phyloP scores from a whole-genome alignment of 1,140 invertebrate species.

The Sycophila sp. region DNA sequence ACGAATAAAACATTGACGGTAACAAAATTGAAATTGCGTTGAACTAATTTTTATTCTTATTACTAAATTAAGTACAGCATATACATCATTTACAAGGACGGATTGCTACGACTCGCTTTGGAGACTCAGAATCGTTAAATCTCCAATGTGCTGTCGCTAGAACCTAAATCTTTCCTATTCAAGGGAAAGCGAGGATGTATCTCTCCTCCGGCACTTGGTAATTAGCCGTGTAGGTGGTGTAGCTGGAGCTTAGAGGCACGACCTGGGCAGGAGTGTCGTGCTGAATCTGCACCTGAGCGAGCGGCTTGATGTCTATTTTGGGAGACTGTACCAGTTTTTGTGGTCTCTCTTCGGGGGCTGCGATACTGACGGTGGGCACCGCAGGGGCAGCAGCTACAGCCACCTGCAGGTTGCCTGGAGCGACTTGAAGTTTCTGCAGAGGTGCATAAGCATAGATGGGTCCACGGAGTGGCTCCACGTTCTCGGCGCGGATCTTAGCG shows the following conservation, averaged over 20 bases:
- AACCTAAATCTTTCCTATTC: too few relatives aligned
- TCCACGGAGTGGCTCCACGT: conserved; percentile 67
- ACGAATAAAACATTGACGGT: too few relatives aligned
- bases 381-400: not conserved
- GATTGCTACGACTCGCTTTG: too few relatives aligned
- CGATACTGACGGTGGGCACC: not conserved
- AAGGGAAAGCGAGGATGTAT: conserved; percentile 53
- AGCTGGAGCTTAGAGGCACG: conserved; percentile 50
- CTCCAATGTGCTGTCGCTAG: too few relatives aligned
- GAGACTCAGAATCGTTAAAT: too few relatives aligned
- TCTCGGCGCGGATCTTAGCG: conserved; percentile 66
- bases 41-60: not conserved
- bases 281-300: conserved; percentile 55
- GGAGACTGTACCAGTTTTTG: conserved; percentile 29
- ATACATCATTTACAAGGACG: conserved; percentile 23
- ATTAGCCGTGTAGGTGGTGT: conserved; percentile 52
- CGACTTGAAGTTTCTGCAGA: conserved; percentile 55
- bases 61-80: not conserved
- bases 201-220: conserved; percentile 53
- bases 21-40: too few relatives aligned
- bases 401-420: conserved; percentile 41
- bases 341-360: conserved; percentile 3
- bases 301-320: conserved; percentile 50
- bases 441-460: conserved; percentile 68
- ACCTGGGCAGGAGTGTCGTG: conserved; percentile 50